Base-by-base conservation (phyloP, 2,888 invertebrate genomes). In the Chymomyza procnemis region DNA sequence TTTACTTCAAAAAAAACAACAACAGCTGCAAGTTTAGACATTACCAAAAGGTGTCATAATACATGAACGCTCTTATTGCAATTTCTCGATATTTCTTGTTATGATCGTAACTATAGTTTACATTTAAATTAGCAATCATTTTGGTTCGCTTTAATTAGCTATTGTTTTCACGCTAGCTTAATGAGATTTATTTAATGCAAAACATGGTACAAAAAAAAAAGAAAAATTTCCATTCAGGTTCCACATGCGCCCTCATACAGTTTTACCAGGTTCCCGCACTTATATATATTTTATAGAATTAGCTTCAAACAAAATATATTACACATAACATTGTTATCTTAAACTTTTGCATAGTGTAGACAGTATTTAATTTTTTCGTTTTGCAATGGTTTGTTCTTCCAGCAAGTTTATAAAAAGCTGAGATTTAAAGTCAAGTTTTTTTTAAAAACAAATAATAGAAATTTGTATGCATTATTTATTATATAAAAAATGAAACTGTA, bases 171-270 rank as follows among this genome's bases (percentile, higher is more conserved):
- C 64, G 75, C 69, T 85, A 82, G 87, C 67, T 74, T 82, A 85
- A 85, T 79, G 87, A 82, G 87, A 85, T 87, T 87, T 85, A 82
- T 82, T 82, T 75, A 76, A 71, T 72, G 82, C 73, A 79, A 84
- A 72, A 69, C 79, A 87, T 87, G 87, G 80, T 87, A 82, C 87
- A 85, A 82, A 74, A 52, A 52, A 34, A 80, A 71, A 62, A 74
- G 12, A 41, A 61, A 82, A 69, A 78, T 78, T 67, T 74, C 74
- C 58, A 58, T 63, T 75, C 85, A 73, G 56, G 56, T 59, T 52
- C 54, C 54, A 54, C 21, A 50, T 50, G 48, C 48, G 48, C 48
- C 18, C 18, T 14, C 48, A 50, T n/a, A 50, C 48, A 18, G 18
- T 50, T 50, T 50, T 50, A 16, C 50, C 16, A 18, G 1, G 50